Base-by-base conservation (phyloP, 2,888 invertebrate genomes). In the Diadegma fenestrale region DNA sequence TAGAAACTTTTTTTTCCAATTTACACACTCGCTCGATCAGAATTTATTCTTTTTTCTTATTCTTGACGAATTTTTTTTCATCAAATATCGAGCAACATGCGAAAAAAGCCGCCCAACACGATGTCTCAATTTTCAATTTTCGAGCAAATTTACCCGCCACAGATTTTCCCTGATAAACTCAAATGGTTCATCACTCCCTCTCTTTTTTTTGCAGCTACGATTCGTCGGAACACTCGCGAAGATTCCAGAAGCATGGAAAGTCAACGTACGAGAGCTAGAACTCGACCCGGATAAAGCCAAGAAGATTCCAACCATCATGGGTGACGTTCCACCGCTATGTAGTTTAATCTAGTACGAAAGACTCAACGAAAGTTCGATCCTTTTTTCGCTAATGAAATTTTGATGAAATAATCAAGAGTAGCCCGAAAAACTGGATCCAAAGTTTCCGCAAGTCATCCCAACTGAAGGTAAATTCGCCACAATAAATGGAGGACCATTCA, bases 201-300 rank as follows among this genome's bases (percentile, higher is more conserved):
- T 3, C 48, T 41, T 51, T 72, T 87, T 71, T 10, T 30, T 17
- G 45, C 22, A 68, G 66, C 22, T 37, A 66, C 51, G n/a, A 51
- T 66, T 43, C 10, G 5, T 41, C 30, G 33, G 48, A 33, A 14
- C 43, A 30, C 8, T 14, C 12, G 43, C 51, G 77, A 54, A 26
- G 84, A 86, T 86, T 87, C 85, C 84, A 85, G 84, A 80, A 87
- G 85, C 86, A 88, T 90, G 90, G 89, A 91, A 91, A 92, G 91
- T 92, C 90, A 91, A 90, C 90, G 90, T 84, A 88, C 90, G 89
- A 90, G 90, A 88, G 86, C n/a, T 58, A 45, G 68, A 78, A 80
- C 89, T 85, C 92, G 92, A 91, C 90, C 91, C 89, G 89, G 90
- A 91, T 91, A 88, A 89, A 90, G 85, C 86, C 6, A 33, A 75